Conservation (phyloP, 2,888 invertebrate species). For the Zygothrica quintamaculata region DNA sequence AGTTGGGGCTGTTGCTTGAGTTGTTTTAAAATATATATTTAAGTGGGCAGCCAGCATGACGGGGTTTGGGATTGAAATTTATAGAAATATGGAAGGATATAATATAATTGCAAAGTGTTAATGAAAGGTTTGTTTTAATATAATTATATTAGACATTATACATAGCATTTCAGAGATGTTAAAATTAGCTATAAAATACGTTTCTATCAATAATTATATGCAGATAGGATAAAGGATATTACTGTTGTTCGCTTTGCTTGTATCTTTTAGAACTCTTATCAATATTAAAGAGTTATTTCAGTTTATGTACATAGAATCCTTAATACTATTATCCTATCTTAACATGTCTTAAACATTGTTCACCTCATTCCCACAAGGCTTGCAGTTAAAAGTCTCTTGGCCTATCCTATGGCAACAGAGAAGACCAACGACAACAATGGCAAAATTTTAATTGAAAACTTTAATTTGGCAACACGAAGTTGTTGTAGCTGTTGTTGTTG, state of each 20-base stretch:
- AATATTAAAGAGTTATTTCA: no score
- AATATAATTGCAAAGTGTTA: constrained; percentile 8
- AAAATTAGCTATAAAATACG: no score
- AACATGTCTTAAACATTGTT: neutral
- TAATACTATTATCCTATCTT: neutral
- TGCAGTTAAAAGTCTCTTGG: constrained; percentile 3
- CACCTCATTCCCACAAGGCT: neutral
- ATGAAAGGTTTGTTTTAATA: neutral
- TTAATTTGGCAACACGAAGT: constrained; percentile 74
- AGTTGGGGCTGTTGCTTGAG: constrained; percentile 48
- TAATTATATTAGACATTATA: no score
- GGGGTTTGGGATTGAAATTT: constrained; percentile 15
- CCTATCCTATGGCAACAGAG: constrained; percentile 10
- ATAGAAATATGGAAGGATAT: constrained; percentile 12
- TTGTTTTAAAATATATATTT: constrained; percentile 25
- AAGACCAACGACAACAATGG: constrained; percentile 61
- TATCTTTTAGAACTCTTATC: no score
- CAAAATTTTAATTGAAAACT: constrained; percentile 79
- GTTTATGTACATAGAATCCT: no score
- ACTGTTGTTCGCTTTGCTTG: no score
- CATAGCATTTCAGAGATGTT: no score
- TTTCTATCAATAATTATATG: no score
- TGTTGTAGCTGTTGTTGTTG: constrained; percentile 19
- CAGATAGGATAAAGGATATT: no score
- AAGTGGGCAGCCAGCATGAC: constrained; percentile 23